Evolutionary conservation across 2,888 invertebrate genomes (phyloP).

Genomic region (Eumacrocentrus americanus): DNA sequence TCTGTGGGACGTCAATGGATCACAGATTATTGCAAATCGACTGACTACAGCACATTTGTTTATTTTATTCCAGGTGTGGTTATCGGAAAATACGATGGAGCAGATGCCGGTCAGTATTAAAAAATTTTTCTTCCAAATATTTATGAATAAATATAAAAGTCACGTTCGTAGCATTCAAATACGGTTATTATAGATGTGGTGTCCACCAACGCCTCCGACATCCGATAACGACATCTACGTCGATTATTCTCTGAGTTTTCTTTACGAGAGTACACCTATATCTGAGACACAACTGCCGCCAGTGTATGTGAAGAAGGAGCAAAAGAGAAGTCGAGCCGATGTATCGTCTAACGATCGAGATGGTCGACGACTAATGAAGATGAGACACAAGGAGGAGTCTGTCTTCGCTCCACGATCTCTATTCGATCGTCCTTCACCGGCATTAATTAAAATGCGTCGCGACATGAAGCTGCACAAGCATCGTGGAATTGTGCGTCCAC

Average conservation of each 20-base stretch:
- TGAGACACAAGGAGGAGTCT: slow-evolving; percentile 73
- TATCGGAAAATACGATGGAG: slow-evolving; percentile 73
- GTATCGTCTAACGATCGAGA: slow-evolving; percentile 50
- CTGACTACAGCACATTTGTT: slow-evolving; percentile 21
- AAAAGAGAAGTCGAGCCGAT: slow-evolving; percentile 74
- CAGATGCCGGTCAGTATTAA: slow-evolving; percentile 80
- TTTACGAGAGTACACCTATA: slow-evolving; percentile 81
- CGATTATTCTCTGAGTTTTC: slow-evolving; percentile 81
- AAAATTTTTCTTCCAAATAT: no score
- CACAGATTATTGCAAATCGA: neutral
- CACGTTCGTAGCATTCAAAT: no score
- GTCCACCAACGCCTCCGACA: slow-evolving; percentile 95
- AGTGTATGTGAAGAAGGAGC: slow-evolving; percentile 79
- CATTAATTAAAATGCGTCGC: slow-evolving; percentile 75
- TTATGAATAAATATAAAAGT: no score
- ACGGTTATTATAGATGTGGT: slow-evolving; percentile 92
- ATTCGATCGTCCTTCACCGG: slow-evolving; percentile 80
- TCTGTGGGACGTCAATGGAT: neutral
- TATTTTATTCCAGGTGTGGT: slow-evolving; percentile 74
- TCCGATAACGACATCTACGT: slow-evolving; percentile 92
- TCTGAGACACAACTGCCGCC: slow-evolving; percentile 81
- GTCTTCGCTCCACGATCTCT: slow-evolving; percentile 80
- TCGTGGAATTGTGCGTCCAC: slow-evolving; percentile 66
- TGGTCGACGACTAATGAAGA: slow-evolving; percentile 68
- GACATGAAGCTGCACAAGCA: slow-evolving; percentile 80